These are phyloP conservation scores for Coboldia fuscipes DNA, from an alignment of 1,140 invertebrate genomes.

Conservation along the genomic window DNA sequence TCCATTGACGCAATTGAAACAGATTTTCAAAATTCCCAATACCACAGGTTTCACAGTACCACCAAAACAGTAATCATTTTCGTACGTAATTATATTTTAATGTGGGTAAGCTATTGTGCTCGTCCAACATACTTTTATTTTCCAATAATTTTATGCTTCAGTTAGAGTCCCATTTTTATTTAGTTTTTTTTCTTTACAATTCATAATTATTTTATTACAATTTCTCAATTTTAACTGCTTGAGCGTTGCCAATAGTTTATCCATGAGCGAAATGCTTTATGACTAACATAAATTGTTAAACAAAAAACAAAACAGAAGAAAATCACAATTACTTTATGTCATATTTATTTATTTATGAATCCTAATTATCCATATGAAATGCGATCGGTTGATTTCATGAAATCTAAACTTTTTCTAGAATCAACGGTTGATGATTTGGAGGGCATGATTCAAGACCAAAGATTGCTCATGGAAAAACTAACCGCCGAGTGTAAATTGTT, in stretches of 20 bases:
- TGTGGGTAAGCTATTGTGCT: constrained; percentile 34
- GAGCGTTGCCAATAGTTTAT: constrained; percentile 31
- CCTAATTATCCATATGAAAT: too few relatives aligned
- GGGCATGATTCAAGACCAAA: constrained; percentile 65
- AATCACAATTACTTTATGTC: too few relatives aligned
- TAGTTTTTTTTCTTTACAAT: not conserved
- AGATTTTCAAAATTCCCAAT: not conserved
- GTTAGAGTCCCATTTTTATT: not conserved
- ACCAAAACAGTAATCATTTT: too few relatives aligned
- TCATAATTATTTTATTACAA: constrained; percentile 4
- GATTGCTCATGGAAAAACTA: constrained; percentile 70
- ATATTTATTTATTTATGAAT: too few relatives aligned
- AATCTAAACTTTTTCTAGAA: constrained; percentile 43
- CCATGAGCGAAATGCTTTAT: constrained; percentile 25
- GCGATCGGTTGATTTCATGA: too few relatives aligned
- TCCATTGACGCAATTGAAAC: too few relatives aligned
- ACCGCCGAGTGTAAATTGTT: constrained; percentile 63
- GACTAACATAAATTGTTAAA: not conserved
- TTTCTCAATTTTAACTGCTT: constrained; percentile 2
- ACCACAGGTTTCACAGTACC: too few relatives aligned
- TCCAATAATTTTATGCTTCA: not conserved
- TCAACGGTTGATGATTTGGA: constrained; percentile 64
- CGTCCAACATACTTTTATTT: not conserved
- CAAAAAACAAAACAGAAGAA: too few relatives aligned
- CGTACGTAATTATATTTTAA: constrained; percentile 4